phyloP scores from a whole-genome alignment of 1,140 invertebrate genomes.

The Riptortus pedestris region DNA sequence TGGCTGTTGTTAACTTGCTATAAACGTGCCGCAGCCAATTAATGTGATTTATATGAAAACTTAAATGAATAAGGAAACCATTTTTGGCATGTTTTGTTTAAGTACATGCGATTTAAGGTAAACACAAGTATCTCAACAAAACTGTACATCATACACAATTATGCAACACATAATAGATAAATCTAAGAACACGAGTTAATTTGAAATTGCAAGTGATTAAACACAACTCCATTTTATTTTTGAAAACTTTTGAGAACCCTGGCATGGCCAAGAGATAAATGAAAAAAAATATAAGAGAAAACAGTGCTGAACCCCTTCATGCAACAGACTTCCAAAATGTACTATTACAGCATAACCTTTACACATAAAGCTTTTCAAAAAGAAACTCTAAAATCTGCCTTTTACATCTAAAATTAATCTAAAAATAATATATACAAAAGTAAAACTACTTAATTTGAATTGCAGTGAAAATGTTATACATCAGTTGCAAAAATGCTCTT shows the following conservation, averaged over 20 bases:
- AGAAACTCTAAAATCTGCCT: not conserved
- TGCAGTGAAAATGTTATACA: too few species aligned
- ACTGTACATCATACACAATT: slow-evolving; percentile 29
- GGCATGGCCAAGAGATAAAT: slow-evolving; percentile 26
- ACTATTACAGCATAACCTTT: slow-evolving; percentile 12
- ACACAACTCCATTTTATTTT: slow-evolving; percentile 11
- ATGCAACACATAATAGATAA: slow-evolving; percentile 26
- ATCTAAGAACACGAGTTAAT: slow-evolving; percentile 7
- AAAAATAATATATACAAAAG: not conserved
- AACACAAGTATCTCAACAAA: slow-evolving; percentile 10
- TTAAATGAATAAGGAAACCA: not conserved
- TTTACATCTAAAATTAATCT: not conserved
- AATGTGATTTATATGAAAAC: slow-evolving; percentile 3
- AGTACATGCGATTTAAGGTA: slow-evolving; percentile 15
- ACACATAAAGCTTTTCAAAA: not conserved
- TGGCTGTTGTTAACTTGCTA: slow-evolving; percentile 26
- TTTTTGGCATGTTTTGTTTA: slow-evolving; percentile 14
- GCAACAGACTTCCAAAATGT: slow-evolving; percentile 20
- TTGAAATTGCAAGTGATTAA: slow-evolving; percentile 11
- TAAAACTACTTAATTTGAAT: too few species aligned
- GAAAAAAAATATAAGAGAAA: not conserved
- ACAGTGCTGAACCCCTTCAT: slow-evolving; percentile 22
- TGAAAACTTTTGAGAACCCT: slow-evolving; percentile 15
- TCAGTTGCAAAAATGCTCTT: too few species aligned
- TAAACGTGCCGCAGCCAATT: slow-evolving; percentile 23